phyloP scores from a whole-genome alignment of 2,113 vertebrate genomes.

The Hydropotes inermis region DNA sequence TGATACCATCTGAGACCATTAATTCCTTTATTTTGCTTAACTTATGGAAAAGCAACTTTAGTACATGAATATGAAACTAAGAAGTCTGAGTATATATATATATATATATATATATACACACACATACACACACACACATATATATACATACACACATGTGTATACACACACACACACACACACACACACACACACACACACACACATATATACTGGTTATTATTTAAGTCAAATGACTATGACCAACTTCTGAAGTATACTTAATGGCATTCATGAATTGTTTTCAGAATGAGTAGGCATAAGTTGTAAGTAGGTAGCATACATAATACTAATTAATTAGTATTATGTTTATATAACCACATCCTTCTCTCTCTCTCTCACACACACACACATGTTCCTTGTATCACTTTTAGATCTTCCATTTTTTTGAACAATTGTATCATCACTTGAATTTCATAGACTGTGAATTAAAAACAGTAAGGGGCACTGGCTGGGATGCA shows the following conservation, averaged over 20 bases:
- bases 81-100: not conserved
- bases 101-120: accelerated
- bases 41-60: not conserved
- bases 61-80: not conserved
- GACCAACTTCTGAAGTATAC: not conserved
- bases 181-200: accelerated
- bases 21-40: not conserved
- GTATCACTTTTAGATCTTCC: not conserved
- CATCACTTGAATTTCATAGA: not conserved
- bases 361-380: not conserved
- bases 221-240: not conserved
- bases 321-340: not conserved
- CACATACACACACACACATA: accelerated
- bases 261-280: not conserved
- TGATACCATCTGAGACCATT: not conserved
- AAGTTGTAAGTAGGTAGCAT: not conserved
- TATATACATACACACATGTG: too few relatives aligned
- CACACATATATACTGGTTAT: not conserved
- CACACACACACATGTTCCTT: not conserved
- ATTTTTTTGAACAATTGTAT: not conserved
- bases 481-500: not conserved
- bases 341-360: not conserved
- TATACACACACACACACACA: accelerated
- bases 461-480: not conserved
- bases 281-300: not conserved